Conservation (phyloP, 1,140 invertebrate species). For the Parasteatoda tepidariorum region DNA sequence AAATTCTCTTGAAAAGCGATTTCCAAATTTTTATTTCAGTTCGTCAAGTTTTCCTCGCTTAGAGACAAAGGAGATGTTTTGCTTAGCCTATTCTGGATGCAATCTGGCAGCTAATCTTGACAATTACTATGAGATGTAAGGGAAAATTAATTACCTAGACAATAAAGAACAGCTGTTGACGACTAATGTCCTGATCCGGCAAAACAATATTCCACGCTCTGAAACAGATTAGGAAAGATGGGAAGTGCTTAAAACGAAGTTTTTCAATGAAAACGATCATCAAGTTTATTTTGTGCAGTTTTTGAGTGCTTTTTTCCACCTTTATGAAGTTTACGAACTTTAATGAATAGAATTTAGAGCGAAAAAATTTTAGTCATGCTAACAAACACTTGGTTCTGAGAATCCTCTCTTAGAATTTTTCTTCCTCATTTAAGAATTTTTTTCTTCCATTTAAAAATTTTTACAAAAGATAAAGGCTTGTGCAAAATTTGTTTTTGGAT, state of each 20-base stretch:
- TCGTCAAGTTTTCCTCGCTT: slow-evolving; percentile 25
- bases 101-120: slow-evolving; percentile 27
- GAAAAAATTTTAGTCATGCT: too few species aligned
- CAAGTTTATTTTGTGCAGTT: slow-evolving; percentile 13
- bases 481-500: too few species aligned
- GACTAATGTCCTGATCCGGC: slow-evolving; percentile 22
- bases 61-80: slow-evolving; percentile 8
- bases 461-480: too few species aligned
- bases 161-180: slow-evolving; percentile 48
- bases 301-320: too few species aligned
- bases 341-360: too few species aligned
- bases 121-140: slow-evolving; percentile 35
- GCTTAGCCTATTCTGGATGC: slow-evolving; percentile 8
- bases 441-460: too few species aligned
- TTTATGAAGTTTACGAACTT: too few species aligned
- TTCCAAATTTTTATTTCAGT: slow-evolving; percentile 20
- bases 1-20: neutral
- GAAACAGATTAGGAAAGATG: slow-evolving; percentile 31
- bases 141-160: slow-evolving; percentile 45
- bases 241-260: neutral
- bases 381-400: too few species aligned
- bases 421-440: too few species aligned
- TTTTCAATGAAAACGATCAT: slow-evolving; percentile 1
- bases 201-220: slow-evolving; percentile 15
- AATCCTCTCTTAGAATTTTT: too few species aligned